Base-by-base conservation (phyloP, 2,113 vertebrate species). In the Mormyrus lacerda region DNA sequence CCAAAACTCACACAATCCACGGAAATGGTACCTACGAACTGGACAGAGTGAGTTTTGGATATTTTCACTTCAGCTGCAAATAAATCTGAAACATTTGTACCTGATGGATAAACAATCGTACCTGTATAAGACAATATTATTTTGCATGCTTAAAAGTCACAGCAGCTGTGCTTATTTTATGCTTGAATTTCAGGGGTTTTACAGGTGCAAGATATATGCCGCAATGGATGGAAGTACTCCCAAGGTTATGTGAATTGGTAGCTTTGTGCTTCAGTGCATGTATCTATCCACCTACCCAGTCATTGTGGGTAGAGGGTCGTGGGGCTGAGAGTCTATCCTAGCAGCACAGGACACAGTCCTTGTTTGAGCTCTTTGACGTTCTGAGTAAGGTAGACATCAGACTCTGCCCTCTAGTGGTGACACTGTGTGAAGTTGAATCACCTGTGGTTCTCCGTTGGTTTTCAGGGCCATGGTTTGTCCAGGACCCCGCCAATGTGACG, bases 401-500 rank as follows among this genome's bases (percentile, higher is more conserved):
- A 61, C 21, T n/a, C 58, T 35, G 27, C 69, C 69, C 69, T 35
- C 35, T 79, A 17, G 35, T 15, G 73, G 13, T 79, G 15, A 8
- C 31, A 19, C 35, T 65, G 10, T 13, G 31, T 73, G 35, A 45
- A 24, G 21, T 21, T 13, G 9, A n/a, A 47, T n/a, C 82, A 27
- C 21, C 44, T 65, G 3, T 13, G 13, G 31, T 24, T 76, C 39
- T 61, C 55, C 47, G 6, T n/a, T 85, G 45, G 42, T 51, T 35
- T 17, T 53, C 87, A 96, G 96, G 93, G 31, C 17, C 95, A 42
- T 89, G 89, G 55, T 98, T 98, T 24, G 91, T 93, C 58, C 83
- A 90, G 76, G 96, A 94, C 84, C 97, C 97, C 0, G 82, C 21
- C 0, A 95, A 96, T 0, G 79, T 97, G 92, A 95, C 97, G 0